A percentile compares a stretch with the other conserved stretches of the same genome.
Evolutionary conservation across 2,797 vertebrate genomes (phyloP).

Genomic region (Pristis pectinata): DNA sequence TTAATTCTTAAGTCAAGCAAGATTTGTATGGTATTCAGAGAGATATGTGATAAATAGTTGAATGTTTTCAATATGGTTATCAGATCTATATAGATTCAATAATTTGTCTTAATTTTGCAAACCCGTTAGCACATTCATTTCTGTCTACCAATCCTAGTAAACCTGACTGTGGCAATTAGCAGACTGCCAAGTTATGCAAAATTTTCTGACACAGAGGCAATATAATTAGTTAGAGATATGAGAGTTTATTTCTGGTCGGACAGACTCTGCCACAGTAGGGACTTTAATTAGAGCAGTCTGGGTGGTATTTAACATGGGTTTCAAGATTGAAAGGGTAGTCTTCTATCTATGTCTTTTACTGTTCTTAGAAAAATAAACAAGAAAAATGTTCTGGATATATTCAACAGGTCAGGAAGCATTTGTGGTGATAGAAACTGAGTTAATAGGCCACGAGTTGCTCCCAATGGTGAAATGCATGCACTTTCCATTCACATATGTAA

Average conservation of each 20-base stretch:
- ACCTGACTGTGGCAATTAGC: too few species aligned
- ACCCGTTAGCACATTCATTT: not conserved
- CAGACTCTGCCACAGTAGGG: not conserved
- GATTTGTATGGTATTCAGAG: not conserved
- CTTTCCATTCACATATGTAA: too few species aligned
- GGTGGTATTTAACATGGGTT: not conserved
- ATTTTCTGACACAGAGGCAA: not conserved
- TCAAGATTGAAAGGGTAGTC: not conserved
- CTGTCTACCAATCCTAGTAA: not conserved
- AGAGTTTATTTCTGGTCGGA: not conserved
- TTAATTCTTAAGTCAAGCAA: not conserved
- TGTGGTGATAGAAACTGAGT: not conserved
- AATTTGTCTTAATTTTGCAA: not conserved
- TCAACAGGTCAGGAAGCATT: not conserved
- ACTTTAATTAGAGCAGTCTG: not conserved
- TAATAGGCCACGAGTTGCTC: not conserved
- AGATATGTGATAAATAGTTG: not conserved
- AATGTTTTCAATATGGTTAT: not conserved
- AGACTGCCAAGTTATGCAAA: not conserved
- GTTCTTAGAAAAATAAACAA: not conserved
- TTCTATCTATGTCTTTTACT: not conserved
- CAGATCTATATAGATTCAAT: not conserved
- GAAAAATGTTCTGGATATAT: not conserved
- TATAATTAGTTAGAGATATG: not conserved
- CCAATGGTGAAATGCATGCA: too few species aligned